Evolutionary conservation across 2,113 vertebrate genomes (phyloP), one percentile per base, ranked within the genome.

Genomic region (Geococcyx californianus): DNA sequence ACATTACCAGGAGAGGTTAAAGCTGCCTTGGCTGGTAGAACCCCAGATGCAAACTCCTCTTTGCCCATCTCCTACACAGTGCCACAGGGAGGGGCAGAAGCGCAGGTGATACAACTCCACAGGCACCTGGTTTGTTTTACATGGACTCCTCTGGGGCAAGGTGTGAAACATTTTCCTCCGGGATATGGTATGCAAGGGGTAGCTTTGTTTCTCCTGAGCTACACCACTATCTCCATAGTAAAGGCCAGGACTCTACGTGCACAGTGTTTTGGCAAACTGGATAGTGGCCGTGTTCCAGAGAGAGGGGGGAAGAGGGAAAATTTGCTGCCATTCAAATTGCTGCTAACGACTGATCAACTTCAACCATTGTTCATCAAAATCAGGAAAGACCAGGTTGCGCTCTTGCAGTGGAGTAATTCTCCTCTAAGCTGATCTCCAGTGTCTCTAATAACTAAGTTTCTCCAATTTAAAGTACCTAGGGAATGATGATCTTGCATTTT

Each of bases 221-320:
- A 38, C 5, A 3, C 13, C 13, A 74, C 13, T 16, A 29, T 79
- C 24, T 36, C 51, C n/a, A 23, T 3, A 69, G 34, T 34, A 74
- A 13, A 78, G 28, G 6, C 33, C 38, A 14, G 38, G 49, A 70
- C 36, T 40, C 62, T 1, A 3, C 0, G 0, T 3, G 38, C 34
- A 15, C 21, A 42, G 33, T 0, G 0, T 14, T 72, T 26, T 10
- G 5, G 60, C 40, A 58, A 44, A 67, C 56, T 11, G 20, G 29
- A 36, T 0, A 34, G 33, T 1, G 1, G 66, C 8, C 11, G 10
- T 3, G 26, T 17, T 93, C 63, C 23, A 31, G 9, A 0, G 0
- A 56, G 13, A 76, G 13, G 9, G 10, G 13, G 26, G 59, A 89
- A 36, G 25, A 17, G 10, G 51, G 6, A 17, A 82, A 80, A 73